Conservation (phyloP, 2,113 vertebrate species). For the Bubo bubo region DNA sequence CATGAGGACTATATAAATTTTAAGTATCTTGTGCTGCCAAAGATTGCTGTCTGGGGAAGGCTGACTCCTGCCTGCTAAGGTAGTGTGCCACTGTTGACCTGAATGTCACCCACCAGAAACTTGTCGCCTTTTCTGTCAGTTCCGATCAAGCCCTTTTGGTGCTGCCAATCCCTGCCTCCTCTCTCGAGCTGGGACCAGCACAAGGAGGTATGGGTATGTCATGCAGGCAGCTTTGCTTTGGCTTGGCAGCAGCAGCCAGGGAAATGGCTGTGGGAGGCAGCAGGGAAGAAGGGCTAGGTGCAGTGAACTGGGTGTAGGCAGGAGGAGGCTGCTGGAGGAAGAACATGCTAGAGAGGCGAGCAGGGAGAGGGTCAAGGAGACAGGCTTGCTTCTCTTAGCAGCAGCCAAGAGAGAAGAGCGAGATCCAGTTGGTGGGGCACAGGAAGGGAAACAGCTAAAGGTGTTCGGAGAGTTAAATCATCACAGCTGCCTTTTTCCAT, state of each 20-base stretch:
- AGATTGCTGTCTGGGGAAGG: neutral
- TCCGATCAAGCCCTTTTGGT: neutral
- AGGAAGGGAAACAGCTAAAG: neutral
- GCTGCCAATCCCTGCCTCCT: fast-evolving
- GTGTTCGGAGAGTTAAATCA: conserved; percentile 46
- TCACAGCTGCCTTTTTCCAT: conserved; percentile 60
- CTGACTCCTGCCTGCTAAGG: neutral
- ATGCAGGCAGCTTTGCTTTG: fast-evolving
- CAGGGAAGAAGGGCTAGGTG: neutral
- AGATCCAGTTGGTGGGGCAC: neutral
- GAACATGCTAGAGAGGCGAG: neutral
- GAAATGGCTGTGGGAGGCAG: neutral
- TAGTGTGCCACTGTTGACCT: neutral
- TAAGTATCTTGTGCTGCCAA: neutral
- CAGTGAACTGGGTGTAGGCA: neutral
- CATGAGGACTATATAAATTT: neutral
- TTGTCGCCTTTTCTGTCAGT: neutral
- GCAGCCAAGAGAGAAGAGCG: neutral
- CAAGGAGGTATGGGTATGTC: fast-evolving
- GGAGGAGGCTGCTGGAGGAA: neutral
- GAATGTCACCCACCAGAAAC: neutral
- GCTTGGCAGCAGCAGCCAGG: neutral
- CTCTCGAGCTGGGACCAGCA: neutral
- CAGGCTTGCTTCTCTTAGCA: neutral
- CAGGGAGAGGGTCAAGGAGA: neutral